Conservation (phyloP, 2,113 vertebrate genomes). For the Gopherus evgoodei region DNA sequence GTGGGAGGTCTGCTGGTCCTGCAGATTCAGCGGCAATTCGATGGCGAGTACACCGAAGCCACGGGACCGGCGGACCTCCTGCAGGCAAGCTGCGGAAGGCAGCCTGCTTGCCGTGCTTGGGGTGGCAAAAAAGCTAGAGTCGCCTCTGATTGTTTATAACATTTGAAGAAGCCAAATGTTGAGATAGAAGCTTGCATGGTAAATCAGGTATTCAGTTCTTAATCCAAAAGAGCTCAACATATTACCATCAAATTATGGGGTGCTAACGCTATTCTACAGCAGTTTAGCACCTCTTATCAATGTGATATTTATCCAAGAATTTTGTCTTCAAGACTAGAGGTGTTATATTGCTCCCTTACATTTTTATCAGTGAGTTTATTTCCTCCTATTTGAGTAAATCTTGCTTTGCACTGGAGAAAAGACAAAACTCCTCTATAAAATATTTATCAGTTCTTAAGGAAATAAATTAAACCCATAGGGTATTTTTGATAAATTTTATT, state of each 20-base stretch:
- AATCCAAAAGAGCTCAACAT: not conserved
- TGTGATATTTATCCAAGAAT: not conserved
- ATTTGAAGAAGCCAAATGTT: not conserved
- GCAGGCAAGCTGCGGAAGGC: too few relatives aligned
- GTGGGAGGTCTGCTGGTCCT: too few relatives aligned
- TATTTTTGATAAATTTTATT: not conserved
- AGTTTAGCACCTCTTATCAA: not conserved
- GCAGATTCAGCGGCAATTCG: too few relatives aligned
- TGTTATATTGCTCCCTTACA: not conserved
- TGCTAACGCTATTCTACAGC: not conserved
- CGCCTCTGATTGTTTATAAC: not conserved
- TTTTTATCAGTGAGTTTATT: not conserved
- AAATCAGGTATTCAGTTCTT: not conserved
- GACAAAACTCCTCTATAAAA: not conserved
- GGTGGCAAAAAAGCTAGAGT: too few relatives aligned
- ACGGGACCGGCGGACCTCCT: too few relatives aligned
- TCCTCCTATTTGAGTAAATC: not conserved
- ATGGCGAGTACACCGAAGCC: too few relatives aligned
- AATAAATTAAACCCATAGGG: not conserved
- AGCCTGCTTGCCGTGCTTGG: too few relatives aligned
- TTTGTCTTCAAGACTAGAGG: not conserved
- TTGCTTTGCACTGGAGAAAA: not conserved
- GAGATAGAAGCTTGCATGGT: not conserved
- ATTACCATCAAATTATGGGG: not conserved
- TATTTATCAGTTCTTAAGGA: not conserved